Evolutionary conservation across 2,888 invertebrate genomes (phyloP).

Genomic region (Gymnoscelis rufifasciata): DNA sequence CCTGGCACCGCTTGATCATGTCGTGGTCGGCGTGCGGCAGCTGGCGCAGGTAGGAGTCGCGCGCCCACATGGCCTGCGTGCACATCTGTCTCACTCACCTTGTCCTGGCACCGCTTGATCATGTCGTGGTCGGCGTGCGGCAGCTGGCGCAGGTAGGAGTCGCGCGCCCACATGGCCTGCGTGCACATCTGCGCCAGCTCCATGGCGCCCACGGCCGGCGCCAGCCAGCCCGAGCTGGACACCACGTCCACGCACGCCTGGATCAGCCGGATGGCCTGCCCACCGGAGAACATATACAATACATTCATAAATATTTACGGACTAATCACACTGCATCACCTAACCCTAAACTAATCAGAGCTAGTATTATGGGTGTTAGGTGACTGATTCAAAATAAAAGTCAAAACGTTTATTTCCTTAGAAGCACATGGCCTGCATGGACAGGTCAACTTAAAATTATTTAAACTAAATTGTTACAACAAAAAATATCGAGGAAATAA

Average conservation of each 20-base stretch:
- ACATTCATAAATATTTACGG: too few species aligned
- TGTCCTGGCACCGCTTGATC: constrained; percentile 85
- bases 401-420: not conserved
- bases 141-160: constrained; percentile 96
- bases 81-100: constrained; percentile 94
- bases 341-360: too few species aligned
- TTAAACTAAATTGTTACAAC: too few species aligned
- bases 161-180: constrained; percentile 99
- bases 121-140: constrained; percentile 96
- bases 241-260: constrained; percentile 97
- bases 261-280: constrained; percentile 89
- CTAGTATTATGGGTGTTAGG: too few species aligned
- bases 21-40: constrained; percentile 95
- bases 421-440: too few species aligned
- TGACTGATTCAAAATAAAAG: too few species aligned
- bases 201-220: constrained; percentile 99
- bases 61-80: constrained; percentile 86
- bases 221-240: constrained; percentile 97
- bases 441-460: too few species aligned
- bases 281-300: too few species aligned
- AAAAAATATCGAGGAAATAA: too few species aligned
- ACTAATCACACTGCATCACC: too few species aligned
- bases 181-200: constrained; percentile 99
- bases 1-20: constrained; percentile 90
- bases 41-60: constrained; percentile 94